Evolutionary conservation across 2,888 invertebrate genomes (phyloP), one percentile per base, ranked within the genome.

Genomic region (Apamea crenata): DNA sequence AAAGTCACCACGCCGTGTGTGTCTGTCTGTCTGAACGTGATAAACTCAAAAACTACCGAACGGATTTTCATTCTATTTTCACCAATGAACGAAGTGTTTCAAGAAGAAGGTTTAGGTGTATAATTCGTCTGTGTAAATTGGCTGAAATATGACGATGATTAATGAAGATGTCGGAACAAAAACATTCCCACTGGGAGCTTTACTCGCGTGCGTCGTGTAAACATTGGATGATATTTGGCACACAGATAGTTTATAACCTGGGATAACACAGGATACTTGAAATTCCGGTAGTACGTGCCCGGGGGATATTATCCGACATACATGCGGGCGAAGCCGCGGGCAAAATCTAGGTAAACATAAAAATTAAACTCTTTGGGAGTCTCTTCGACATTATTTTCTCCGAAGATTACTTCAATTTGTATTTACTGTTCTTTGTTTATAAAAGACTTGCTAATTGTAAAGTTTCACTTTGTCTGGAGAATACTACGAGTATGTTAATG

Each of bases 401-500:
- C 8, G 2, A 70, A 25, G 10, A 70, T 61, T 18, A 18, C 25
- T 61, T 61, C 18, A 25, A 32, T 61, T 70, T 18, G 12, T 36
- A 18, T 70, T 59, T 10, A 32, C 1, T n/a, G 12, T 36, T 65
- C 18, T 36, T n/a, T 36, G n/a, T 66, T 66, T n/a, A 16, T 18
- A 36, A 56, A 29, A 63, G 36, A 6, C n/a, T 25, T 59, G 56
- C 56, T 56, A 56, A n/a, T 56, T 12, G n/a, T 18, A 25, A 36
- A n/a, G 18, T n/a, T 65, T 70, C 18, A 36, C n/a, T 21, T 66
- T 18, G 7, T 36, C n/a, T 36, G 18, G 12, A 66, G 36, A 36
- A 71, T 71, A 36, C n/a, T 21, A n/a, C n/a, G n/a, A n/a, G n/a
- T n/a, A 21, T 77, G 3, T n/a, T 18, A 47, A 77, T 47, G 25